phyloP scores from a whole-genome alignment of 2,888 invertebrate genomes.

The Hydraecia micacea region DNA sequence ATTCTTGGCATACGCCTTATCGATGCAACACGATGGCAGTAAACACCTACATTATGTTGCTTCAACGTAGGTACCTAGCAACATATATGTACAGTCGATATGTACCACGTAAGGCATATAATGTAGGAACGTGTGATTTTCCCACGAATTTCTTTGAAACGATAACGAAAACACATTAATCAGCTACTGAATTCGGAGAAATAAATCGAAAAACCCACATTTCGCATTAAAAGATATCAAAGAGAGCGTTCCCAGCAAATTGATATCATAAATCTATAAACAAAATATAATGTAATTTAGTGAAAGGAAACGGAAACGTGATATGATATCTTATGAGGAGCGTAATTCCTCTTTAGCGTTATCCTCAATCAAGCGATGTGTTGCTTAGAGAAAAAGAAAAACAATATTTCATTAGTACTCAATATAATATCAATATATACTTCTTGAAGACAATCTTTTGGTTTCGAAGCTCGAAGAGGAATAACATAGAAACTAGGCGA shows the following conservation, averaged over 20 bases:
- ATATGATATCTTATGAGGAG: constrained; percentile 34
- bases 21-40: background rate
- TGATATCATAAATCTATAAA: constrained; percentile 63
- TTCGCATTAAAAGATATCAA: constrained; percentile 58
- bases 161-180: constrained; percentile 57
- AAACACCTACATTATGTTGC: background rate
- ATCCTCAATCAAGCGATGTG: constrained; percentile 66
- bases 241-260: constrained; percentile 48
- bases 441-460: background rate
- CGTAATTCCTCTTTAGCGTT: constrained; percentile 61
- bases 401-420: constrained; percentile 28
- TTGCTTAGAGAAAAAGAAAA: constrained; percentile 36
- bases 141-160: constrained; percentile 34
- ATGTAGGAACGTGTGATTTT: constrained; percentile 18
- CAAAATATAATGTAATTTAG: constrained; percentile 58
- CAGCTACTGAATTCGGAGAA: constrained; percentile 36
- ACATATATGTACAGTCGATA: too few species aligned
- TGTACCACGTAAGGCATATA: background rate
- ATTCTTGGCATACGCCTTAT: constrained; percentile 11
- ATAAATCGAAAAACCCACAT: constrained; percentile 51
- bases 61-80: background rate
- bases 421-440: background rate
- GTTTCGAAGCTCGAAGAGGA: background rate
- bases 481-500: background rate
- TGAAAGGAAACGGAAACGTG: constrained; percentile 50